Conservation (phyloP, 2,113 vertebrate species). For the Pyrgilauda ruficollis region DNA sequence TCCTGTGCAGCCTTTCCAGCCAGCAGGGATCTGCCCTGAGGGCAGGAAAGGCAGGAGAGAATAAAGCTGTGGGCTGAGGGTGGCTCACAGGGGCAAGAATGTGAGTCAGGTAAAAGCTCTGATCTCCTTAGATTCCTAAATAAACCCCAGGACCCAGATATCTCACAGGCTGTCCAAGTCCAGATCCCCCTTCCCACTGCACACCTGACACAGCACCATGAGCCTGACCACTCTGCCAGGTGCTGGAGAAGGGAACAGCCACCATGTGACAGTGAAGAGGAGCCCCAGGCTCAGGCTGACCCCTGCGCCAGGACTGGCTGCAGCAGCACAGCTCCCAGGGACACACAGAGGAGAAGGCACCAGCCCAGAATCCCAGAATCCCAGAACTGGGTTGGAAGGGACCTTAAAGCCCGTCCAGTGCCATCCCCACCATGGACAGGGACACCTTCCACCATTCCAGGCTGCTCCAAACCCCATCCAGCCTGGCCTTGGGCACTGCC, state of each 20-base stretch:
- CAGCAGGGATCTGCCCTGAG: background rate
- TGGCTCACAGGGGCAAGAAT: background rate
- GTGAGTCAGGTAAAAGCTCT: background rate
- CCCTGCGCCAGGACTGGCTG: background rate
- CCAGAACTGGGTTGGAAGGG: background rate
- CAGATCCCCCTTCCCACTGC: background rate
- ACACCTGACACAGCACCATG: background rate
- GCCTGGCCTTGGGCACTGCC: accelerated
- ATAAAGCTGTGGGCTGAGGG: background rate
- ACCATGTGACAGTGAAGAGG: background rate
- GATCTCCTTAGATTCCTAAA: background rate
- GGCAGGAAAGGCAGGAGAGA: background rate
- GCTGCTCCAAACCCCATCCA: background rate
- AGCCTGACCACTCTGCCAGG: background rate
- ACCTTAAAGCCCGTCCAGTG: background rate
- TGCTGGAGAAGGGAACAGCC: background rate
- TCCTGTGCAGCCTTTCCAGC: background rate
- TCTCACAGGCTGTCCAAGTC: accelerated
- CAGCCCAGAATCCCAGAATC: background rate
- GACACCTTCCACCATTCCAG: background rate
- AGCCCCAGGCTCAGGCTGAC: background rate
- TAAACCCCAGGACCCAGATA: background rate
- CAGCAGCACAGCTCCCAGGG: background rate
- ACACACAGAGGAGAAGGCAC: background rate
- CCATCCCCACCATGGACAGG: background rate